phyloP scores from a whole-genome alignment of 2,797 vertebrate species.

The Malacoraja senta region DNA sequence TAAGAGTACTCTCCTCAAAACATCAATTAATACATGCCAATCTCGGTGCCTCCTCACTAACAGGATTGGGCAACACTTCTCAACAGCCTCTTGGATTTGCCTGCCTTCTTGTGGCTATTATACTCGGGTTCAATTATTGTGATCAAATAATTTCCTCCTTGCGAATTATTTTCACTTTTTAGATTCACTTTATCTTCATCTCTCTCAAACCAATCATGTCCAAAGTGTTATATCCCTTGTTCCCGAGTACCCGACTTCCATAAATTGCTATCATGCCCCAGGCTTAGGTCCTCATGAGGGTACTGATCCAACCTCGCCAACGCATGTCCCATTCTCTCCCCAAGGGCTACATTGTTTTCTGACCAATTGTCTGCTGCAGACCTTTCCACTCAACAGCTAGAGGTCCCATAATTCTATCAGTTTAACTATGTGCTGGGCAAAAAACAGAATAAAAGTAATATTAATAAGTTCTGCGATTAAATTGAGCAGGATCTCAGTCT shows the following conservation, averaged over 20 bases:
- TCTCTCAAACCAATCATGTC: too few species aligned
- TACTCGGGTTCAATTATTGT: too few species aligned
- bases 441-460: neutral
- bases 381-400: neutral
- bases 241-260: neutral
- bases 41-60: too few species aligned
- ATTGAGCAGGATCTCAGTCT: neutral
- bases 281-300: neutral
- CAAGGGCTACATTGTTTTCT: too few species aligned
- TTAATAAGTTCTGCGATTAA: neutral
- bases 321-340: too few species aligned
- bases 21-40: neutral
- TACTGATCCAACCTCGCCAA: too few species aligned
- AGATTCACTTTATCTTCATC: too few species aligned
- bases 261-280: neutral
- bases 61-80: neutral
- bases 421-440: neutral
- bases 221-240: neutral
- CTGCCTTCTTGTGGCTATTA: too few species aligned
- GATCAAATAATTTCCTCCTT: too few species aligned
- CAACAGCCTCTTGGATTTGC: too few species aligned
- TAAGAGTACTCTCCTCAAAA: neutral
- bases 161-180: too few species aligned
- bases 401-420: neutral
- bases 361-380: too few species aligned